phyloP scores from a whole-genome alignment of 2,888 invertebrate species.

The Agrotis ipsilon region DNA sequence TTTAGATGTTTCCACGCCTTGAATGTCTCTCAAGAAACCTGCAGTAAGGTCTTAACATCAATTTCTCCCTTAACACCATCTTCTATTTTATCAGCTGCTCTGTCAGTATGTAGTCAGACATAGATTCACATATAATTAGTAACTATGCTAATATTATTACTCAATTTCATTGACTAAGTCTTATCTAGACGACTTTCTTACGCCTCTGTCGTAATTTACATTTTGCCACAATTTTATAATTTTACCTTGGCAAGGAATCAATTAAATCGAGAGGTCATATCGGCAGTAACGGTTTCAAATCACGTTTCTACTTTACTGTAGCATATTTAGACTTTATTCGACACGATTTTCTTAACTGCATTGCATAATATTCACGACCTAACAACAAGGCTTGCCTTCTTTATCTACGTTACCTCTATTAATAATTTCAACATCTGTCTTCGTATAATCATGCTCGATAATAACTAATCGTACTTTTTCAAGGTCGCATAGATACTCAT shows the following conservation, averaged over 20 bases:
- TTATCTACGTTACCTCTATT: neutral
- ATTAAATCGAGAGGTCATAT: slow-evolving; percentile 30
- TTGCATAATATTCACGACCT: slow-evolving; percentile 26
- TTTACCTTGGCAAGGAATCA: slow-evolving; percentile 31
- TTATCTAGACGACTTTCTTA: neutral
- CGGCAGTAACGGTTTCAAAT: slow-evolving; percentile 9
- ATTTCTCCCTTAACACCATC: neutral
- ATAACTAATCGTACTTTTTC: slow-evolving; percentile 34
- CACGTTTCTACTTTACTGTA: slow-evolving; percentile 2
- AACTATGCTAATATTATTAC: neutral
- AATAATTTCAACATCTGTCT: slow-evolving; percentile 7
- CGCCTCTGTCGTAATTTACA: neutral
- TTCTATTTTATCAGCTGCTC: neutral
- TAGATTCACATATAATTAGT: too few species aligned
- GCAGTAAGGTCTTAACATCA: slow-evolving; percentile 1
- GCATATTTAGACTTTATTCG: slow-evolving; percentile 13
- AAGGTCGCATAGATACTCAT: slow-evolving; percentile 44
- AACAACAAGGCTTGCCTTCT: neutral
- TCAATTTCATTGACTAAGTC: neutral
- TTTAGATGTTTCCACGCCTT: slow-evolving; percentile 28
- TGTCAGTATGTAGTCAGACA: neutral
- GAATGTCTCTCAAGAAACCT: slow-evolving; percentile 6
- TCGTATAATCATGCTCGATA: slow-evolving; percentile 10
- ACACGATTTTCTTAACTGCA: slow-evolving; percentile 29
- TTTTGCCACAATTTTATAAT: slow-evolving; percentile 9